Percentiles rank a stretch among this genome's conserved stretches.
Evolutionary conservation across 1,140 invertebrate genomes (phyloP).

Genomic region (Seison nebaliae): DNA sequence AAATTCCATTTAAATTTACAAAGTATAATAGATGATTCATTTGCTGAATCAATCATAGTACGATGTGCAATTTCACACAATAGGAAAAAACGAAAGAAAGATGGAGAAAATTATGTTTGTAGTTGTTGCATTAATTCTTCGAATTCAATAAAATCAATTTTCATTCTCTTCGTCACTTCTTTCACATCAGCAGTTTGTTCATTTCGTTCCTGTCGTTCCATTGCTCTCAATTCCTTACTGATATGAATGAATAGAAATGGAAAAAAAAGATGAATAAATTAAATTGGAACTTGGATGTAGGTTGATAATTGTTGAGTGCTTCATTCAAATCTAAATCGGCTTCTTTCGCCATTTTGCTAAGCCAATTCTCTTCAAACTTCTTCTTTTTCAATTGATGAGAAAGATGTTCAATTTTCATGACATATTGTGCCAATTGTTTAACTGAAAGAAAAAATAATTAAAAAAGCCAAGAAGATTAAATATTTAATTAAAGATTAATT

Average conservation of each 20-base stretch:
- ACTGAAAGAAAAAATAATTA: constrained; percentile 38
- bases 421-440: constrained; percentile 44
- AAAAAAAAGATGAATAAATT: background rate
- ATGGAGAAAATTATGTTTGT: too few relatives aligned
- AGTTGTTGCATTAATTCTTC: too few relatives aligned
- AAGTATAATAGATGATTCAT: too few relatives aligned
- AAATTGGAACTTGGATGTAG: background rate
- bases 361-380: constrained; percentile 47
- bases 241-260: background rate
- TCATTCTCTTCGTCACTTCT: too few relatives aligned
- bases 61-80: too few relatives aligned
- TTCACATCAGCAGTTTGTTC: too few relatives aligned
- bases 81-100: too few relatives aligned
- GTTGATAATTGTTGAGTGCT: constrained; percentile 12
- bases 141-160: too few relatives aligned
- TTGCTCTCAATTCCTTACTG: background rate
- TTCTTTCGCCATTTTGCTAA: constrained; percentile 49
- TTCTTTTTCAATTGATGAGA: constrained; percentile 40
- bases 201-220: background rate
- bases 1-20: too few relatives aligned
- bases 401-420: constrained; percentile 46
- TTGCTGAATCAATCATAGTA: too few relatives aligned
- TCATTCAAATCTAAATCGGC: constrained; percentile 62
- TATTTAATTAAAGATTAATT: too few relatives aligned
- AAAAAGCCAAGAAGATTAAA: constrained; percentile 41